A percentile compares a stretch with the other conserved stretches of the same genome.
These are phyloP conservation scores for Gobio occitaniae DNA, from an alignment of 2,797 vertebrate species.

Conservation along the genomic window DNA sequence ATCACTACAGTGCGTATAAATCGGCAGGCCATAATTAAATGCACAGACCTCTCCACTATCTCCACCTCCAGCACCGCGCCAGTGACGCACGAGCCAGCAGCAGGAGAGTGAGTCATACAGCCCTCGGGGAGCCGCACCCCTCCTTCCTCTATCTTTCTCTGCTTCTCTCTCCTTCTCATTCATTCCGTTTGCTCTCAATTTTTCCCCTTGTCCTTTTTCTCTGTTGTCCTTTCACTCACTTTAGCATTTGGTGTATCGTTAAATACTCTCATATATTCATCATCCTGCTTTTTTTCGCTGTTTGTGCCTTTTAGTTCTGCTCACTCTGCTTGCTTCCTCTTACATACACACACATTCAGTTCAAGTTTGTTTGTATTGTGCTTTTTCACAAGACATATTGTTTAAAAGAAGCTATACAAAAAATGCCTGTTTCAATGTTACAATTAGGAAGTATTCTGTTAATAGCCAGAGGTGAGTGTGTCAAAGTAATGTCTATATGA, in stretches of 20 bases:
- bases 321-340: background rate
- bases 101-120: slow-evolving; percentile 70
- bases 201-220: slow-evolving; percentile 20
- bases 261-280: slow-evolving; percentile 13
- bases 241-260: background rate
- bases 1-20: slow-evolving; percentile 62
- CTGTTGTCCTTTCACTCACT: slow-evolving; percentile 40
- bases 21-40: slow-evolving; percentile 69
- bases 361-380: background rate
- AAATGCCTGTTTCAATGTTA: background rate
- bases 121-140: slow-evolving; percentile 64
- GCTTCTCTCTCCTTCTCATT: slow-evolving; percentile 31
- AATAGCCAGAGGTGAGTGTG: background rate
- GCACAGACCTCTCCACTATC: slow-evolving; percentile 66
- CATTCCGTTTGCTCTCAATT: slow-evolving; percentile 22
- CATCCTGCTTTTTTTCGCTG: background rate
- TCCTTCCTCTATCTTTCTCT: slow-evolving; percentile 55
- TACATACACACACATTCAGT: background rate
- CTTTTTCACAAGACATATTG: background rate
- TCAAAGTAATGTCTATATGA: background rate
- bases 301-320: background rate
- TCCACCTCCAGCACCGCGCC: slow-evolving; percentile 66
- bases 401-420: background rate
- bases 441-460: background rate
- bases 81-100: slow-evolving; percentile 71